Evolutionary conservation across 2,888 invertebrate genomes (phyloP).

Genomic region (Diaprepes abbreviatus): DNA sequence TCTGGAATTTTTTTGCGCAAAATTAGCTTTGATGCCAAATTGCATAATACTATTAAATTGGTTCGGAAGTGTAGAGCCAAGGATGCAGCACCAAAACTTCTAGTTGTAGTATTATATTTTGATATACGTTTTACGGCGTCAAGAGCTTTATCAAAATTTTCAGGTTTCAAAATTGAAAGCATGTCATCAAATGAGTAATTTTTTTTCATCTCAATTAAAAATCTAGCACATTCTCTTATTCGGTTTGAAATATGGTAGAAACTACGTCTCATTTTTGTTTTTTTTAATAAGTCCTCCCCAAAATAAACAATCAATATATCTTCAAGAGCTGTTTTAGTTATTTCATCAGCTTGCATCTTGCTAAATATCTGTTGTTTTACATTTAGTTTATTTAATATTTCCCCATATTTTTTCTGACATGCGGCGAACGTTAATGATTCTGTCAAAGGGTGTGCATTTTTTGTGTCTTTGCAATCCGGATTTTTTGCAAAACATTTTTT

Average conservation of each 20-base stretch:
- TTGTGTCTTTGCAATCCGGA: too few species aligned
- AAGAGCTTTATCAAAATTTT: conserved; percentile 18
- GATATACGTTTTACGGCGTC: conserved; percentile 22
- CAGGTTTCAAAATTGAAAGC: conserved; percentile 2
- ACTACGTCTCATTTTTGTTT: not conserved
- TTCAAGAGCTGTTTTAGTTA: not conserved
- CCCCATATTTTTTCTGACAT: not conserved
- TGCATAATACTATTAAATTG: conserved; percentile 42
- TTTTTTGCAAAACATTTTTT: not conserved
- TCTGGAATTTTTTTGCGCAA: conserved; percentile 42
- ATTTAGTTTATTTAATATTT: not conserved
- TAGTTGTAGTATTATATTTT: conserved; percentile 28
- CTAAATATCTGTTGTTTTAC: not conserved
- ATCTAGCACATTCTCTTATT: conserved; percentile 8
- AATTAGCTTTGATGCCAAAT: conserved; percentile 45
- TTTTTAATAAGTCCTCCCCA: not conserved
- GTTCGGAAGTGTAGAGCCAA: conserved; percentile 46
- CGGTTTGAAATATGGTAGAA: not conserved
- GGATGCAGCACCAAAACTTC: conserved; percentile 48
- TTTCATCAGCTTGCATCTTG: not conserved
- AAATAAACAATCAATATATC: not conserved
- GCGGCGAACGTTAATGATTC: not conserved
- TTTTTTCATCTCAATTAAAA: conserved; percentile 16
- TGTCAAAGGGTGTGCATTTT: not conserved
- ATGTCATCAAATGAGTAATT: not conserved